phyloP scores from a whole-genome alignment of 2,797 vertebrate genomes.

The Poeciliopsis turneri region DNA sequence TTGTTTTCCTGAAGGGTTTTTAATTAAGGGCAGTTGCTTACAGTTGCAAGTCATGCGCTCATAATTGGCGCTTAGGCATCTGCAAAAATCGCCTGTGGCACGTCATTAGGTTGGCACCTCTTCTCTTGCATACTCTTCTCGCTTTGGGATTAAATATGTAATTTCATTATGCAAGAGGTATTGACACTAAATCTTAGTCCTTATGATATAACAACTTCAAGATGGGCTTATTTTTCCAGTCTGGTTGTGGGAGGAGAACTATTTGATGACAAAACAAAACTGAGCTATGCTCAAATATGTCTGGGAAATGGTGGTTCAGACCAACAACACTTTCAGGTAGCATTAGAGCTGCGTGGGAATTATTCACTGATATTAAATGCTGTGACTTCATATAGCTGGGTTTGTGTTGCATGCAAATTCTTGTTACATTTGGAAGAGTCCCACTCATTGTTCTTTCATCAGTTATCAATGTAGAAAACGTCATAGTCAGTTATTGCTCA shows the following conservation, averaged over 20 bases:
- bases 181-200: constrained; percentile 45
- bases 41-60: constrained; percentile 9
- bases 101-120: constrained; percentile 33
- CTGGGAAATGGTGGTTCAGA: not conserved
- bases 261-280: constrained; percentile 9
- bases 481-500: too few species aligned
- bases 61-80: constrained; percentile 23
- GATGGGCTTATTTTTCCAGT: constrained; percentile 12
- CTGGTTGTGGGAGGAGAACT: not conserved
- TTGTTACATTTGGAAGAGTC: constrained; percentile 38
- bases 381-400: constrained; percentile 7
- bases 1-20: constrained; percentile 11
- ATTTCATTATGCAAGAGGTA: constrained; percentile 48
- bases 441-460: constrained; percentile 38
- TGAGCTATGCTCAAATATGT: not conserved
- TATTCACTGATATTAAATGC: not conserved
- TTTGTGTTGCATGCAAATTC: constrained; percentile 14
- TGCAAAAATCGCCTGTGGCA: constrained; percentile 20
- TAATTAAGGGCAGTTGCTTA: constrained; percentile 8
- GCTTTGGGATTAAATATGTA: constrained; percentile 46
- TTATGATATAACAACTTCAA: constrained; percentile 37
- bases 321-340: not conserved
- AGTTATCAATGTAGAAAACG: constrained; percentile 8
- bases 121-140: constrained; percentile 36
- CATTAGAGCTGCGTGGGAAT: not conserved